Base-by-base conservation (phyloP, 1,140 invertebrate species). In the Megalonaias nervosa region DNA sequence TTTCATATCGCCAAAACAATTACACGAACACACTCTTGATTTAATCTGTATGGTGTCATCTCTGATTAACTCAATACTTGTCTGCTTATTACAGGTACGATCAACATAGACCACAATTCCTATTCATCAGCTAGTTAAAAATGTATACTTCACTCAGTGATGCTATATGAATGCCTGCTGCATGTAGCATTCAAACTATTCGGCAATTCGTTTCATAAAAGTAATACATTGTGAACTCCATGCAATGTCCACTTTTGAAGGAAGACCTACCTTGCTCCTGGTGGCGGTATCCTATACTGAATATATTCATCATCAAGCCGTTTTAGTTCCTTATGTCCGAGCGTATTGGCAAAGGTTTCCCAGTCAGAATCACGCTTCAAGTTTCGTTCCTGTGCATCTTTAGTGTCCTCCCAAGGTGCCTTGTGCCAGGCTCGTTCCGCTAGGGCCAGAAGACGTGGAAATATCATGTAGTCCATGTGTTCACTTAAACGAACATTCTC, bases 401-500 rank as follows among this genome's bases (percentile, higher is more conserved):
- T 58, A 23, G 14, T 19, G 11, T 26, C 65, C 14, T 69, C 60
- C 76, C 82, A 86, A 15, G 59, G 58, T 3, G 85, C 84, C 65
- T 81, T 75, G 72, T 84, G 79, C 85, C 85, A 85, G 4, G 84
- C 81, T 17, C 84, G 58, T 60, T 86, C 84, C 3, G 85, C 85
- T 14, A 84, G 21, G 26, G 85, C 84, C 4, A 85, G 59, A 13
- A 86, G 48, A 13, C 84, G 73, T 13, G 85, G 84, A 26, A 76
- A 85, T 19, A 82, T 71, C 80, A 83, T 85, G 23, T 82, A 70
- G 23, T 84, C 74, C 15, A 85, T 26, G 13, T 84, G 65, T 62
- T 85, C 81, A 21, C 61, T 26, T 3, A 66, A 79, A 12, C 81
- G 66, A 11, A 84, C 66, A 17, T 74, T 79, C 59, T 86, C 85